phyloP scores from a whole-genome alignment of 2,113 vertebrate genomes.

The Xyrauchen texanus region DNA sequence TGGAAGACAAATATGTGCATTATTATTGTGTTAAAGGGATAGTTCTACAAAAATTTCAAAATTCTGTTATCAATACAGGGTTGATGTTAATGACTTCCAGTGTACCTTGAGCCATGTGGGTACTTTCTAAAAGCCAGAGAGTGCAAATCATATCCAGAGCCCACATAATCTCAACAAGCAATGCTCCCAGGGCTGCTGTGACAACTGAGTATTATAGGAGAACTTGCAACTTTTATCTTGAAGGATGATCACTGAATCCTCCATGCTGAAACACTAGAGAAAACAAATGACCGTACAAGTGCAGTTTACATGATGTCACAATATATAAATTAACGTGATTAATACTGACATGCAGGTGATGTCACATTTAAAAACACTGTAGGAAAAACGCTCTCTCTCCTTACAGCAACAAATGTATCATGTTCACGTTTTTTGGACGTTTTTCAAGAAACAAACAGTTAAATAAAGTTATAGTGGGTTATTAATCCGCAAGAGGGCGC shows the following conservation, averaged over 20 bases:
- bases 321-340: not conserved
- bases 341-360: not conserved
- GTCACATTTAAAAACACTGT: too few species aligned
- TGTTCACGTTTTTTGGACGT: not conserved
- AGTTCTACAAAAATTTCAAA: too few species aligned
- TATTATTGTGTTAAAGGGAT: not conserved
- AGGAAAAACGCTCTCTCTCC: too few species aligned
- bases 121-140: slow-evolving; percentile 73
- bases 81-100: not conserved
- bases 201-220: slow-evolving; percentile 37
- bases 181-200: slow-evolving; percentile 55
- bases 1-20: not conserved
- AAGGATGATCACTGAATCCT: slow-evolving; percentile 72
- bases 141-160: slow-evolving; percentile 71
- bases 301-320: too few species aligned
- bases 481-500: slow-evolving; percentile 64
- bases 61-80: too few species aligned
- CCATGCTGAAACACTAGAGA: slow-evolving; percentile 62
- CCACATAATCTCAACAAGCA: slow-evolving; percentile 68
- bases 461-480: not conserved
- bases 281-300: slow-evolving; percentile 7
- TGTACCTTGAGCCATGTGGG: slow-evolving; percentile 66
- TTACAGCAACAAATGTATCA: too few species aligned
- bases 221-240: slow-evolving; percentile 54
- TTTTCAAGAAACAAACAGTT: not conserved